phyloP scores from a whole-genome alignment of 2,797 vertebrate genomes.

The Sphaeramia orbicularis region DNA sequence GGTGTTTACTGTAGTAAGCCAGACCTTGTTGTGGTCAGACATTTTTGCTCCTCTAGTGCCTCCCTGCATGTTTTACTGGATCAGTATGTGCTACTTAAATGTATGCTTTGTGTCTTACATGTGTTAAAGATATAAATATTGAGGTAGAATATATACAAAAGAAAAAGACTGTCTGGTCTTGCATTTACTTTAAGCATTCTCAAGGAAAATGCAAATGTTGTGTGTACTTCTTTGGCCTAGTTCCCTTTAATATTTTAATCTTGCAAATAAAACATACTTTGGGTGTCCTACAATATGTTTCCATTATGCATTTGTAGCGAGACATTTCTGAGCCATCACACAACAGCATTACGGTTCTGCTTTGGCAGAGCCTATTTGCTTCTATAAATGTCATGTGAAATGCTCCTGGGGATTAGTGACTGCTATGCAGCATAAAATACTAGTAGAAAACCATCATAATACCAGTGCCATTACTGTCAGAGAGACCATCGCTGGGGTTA shows the following conservation, averaged over 20 bases:
- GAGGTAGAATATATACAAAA: neutral
- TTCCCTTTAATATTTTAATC: constrained; percentile 2
- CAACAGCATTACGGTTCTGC: neutral
- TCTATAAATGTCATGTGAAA: constrained; percentile 61
- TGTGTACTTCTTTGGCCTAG: neutral
- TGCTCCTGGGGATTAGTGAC: constrained; percentile 43
- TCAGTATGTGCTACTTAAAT: neutral
- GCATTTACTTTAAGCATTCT: neutral
- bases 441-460: constrained; percentile 9
- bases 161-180: constrained; percentile 12
- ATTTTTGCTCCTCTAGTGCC: neutral
- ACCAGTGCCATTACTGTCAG: constrained; percentile 8
- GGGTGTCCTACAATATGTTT: constrained; percentile 1
- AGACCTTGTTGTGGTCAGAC: no score
- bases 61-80: neutral
- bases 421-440: constrained; percentile 18
- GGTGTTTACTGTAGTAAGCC: no score
- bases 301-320: constrained; percentile 11
- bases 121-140: constrained; percentile 18
- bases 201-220: constrained; percentile 5
- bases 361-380: neutral
- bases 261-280: neutral
- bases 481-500: neutral
- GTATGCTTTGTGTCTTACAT: neutral
- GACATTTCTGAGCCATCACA: constrained; percentile 20